These are phyloP conservation scores for Platycnemis pennipes DNA, from an alignment of 2,888 invertebrate species.

Conservation along the genomic window DNA sequence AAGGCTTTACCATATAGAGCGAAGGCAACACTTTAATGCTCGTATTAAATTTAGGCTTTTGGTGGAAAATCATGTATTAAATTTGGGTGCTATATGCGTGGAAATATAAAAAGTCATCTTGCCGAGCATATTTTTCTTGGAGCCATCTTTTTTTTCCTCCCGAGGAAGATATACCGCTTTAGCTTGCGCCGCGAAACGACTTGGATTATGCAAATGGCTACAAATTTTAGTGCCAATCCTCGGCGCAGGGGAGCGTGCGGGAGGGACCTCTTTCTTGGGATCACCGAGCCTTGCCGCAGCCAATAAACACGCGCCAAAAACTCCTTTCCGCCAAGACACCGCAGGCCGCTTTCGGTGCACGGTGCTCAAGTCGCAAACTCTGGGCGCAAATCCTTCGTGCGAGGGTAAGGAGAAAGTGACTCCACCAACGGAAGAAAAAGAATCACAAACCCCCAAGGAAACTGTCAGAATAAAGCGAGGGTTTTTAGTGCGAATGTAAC, in stretches of 20 bases:
- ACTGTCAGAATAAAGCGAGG: no score
- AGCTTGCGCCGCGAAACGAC: conserved; percentile 11
- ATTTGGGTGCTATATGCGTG: not conserved
- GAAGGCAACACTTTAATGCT: not conserved
- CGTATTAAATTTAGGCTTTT: not conserved
- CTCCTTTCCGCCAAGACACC: not conserved
- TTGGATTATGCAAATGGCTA: conserved; percentile 27
- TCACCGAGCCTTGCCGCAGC: not conserved
- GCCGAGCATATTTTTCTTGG: not conserved
- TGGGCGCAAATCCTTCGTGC: not conserved
- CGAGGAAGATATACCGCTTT: conserved; percentile 34
- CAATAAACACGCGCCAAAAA: not conserved
- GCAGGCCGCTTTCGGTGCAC: not conserved
- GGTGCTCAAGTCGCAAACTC: not conserved
- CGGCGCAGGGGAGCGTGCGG: not conserved
- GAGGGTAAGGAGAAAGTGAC: not conserved
- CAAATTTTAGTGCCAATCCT: conserved; percentile 39
- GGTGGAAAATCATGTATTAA: not conserved
- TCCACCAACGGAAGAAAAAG: not conserved
- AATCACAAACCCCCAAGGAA: no score
- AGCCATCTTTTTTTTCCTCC: not conserved
- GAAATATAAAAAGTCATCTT: not conserved
- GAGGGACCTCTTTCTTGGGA: not conserved
- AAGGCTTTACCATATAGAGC: not conserved
- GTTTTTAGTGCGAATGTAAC: no score